phyloP scores from a whole-genome alignment of 2,113 vertebrate genomes.

The Antechinus flavipes region DNA sequence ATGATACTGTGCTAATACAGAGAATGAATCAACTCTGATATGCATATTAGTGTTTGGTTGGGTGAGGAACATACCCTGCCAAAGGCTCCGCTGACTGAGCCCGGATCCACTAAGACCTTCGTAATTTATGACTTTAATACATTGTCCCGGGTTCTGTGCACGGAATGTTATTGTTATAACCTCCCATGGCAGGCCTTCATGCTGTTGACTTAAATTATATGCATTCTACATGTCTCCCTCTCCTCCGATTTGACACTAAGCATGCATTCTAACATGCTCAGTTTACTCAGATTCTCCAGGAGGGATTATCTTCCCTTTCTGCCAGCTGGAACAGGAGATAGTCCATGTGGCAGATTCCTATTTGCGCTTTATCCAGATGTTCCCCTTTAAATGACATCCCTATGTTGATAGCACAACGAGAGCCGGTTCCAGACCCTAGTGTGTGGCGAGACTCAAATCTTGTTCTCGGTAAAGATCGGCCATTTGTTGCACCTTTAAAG shows the following conservation, averaged over 20 bases:
- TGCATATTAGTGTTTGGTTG: conserved; percentile 28
- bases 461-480: not conserved
- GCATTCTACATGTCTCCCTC: conserved; percentile 33
- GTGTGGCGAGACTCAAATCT: conserved; percentile 41
- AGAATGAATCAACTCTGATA: conserved; percentile 48
- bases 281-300: not conserved
- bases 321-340: not conserved
- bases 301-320: conserved; percentile 5
- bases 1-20: conserved; percentile 13
- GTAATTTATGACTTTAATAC: not conserved
- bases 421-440: not conserved
- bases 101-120: not conserved
- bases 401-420: not conserved
- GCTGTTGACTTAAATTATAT: conserved; percentile 12
- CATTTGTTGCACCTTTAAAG: not conserved
- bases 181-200: not conserved
- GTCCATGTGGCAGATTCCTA: not conserved
- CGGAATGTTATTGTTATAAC: not conserved
- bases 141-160: not conserved
- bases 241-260: conserved; percentile 23
- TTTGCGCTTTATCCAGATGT: conserved; percentile 53
- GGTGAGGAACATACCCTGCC: conserved; percentile 6
- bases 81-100: not conserved
- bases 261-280: not conserved
- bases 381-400: conserved; percentile 39